Evolutionary conservation across 2,797 vertebrate species (phyloP), one percentile per base, ranked within the genome.

Genomic region (Heliangelus exortis): DNA sequence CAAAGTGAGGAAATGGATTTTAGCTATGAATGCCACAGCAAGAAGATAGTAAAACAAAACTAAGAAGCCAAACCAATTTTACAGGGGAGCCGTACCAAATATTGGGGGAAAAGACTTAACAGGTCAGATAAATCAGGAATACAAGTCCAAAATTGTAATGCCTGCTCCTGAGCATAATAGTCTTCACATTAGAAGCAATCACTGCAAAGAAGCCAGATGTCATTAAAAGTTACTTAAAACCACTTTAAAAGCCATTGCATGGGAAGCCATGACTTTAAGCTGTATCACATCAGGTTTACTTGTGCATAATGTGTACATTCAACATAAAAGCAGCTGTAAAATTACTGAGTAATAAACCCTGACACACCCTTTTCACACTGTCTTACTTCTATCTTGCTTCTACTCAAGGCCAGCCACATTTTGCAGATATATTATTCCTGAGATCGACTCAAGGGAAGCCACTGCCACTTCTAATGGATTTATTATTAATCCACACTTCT

Each of bases 21-120:
- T 34, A 61, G 47, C 33, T 73, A 61, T 31, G 29, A 95, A 59
- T 34, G 39, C 22, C 23, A 41, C 33, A 50, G 31, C 57, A 65
- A 72, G 15, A 75, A 81, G 51, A 57, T 4, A 59, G 20, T 6
- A 33, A 66, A 84, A 54, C 12, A 71, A 50, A 91, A 57, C 33
- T 10, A 91, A 18, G n/a, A 93, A 69, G 45, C n/a, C n/a, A 80
- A 63, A 20, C 6, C 39, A 78, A 36, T 78, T 84, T 87, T 62
- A 69, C 26, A 67, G 21, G 6, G 21, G 15, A 89, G 36, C 14
- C 57, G 7, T 54, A 83, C 1, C 22, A 84, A 91, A 41, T 59
- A 72, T 36, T 65, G 69, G 13, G 43, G 19, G 34, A 86, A 72
- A 12, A 39, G 3, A 7, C 66, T 68, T 66, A 89, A 83, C 21